Conservation (phyloP, 2,888 invertebrate genomes). For the Luffia ferchaultella region DNA sequence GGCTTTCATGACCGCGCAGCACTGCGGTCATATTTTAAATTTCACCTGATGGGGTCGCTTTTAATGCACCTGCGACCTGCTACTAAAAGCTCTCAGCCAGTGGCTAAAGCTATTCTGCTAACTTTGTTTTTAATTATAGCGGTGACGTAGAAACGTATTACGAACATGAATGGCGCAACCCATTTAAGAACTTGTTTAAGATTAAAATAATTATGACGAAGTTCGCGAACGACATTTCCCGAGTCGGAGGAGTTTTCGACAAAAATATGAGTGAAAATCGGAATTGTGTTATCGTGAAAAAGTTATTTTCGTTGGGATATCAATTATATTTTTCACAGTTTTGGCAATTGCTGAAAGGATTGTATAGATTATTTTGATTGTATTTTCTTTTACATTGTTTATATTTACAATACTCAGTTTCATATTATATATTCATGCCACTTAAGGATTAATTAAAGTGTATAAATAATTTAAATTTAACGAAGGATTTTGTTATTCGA, state of each 20-base stretch:
- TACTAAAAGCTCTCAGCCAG: constrained; percentile 17
- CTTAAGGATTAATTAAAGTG: no score
- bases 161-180: background rate
- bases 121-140: background rate
- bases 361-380: no score
- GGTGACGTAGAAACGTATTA: background rate
- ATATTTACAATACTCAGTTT: no score
- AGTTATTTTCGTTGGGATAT: background rate
- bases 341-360: constrained; percentile 3
- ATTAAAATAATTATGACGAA: background rate
- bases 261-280: background rate
- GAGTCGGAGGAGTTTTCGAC: background rate
- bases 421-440: no score
- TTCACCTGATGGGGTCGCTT: constrained; percentile 34
- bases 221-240: background rate
- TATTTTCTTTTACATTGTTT: no score
- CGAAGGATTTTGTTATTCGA: no score
- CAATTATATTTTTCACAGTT: constrained; percentile 7
- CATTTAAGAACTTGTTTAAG: background rate
- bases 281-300: background rate
- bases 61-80: constrained; percentile 58
- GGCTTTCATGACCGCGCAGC: background rate
- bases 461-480: no score
- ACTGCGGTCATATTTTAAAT: constrained; percentile 38
- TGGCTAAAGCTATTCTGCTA: background rate